Evolutionary conservation across 1,140 invertebrate species (phyloP).

Genomic region (Himalopsyche phryganea): DNA sequence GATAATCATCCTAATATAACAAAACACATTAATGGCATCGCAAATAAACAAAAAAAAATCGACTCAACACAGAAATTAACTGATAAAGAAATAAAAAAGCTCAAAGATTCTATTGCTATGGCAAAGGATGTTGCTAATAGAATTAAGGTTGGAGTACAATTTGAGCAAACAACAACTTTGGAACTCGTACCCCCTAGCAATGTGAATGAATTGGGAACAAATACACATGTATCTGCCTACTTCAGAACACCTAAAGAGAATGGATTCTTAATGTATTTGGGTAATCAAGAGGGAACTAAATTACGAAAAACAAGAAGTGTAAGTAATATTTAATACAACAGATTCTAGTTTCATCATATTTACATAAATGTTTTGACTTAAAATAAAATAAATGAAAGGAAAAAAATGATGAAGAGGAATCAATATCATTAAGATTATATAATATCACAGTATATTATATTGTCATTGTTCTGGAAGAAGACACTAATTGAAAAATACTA

Average conservation of each 20-base stretch:
- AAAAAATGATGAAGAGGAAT: too few relatives aligned
- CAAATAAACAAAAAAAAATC: slow-evolving; percentile 55
- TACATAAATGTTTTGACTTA: background rate
- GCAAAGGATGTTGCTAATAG: slow-evolving; percentile 72
- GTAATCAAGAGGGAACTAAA: slow-evolving; percentile 76
- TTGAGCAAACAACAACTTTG: slow-evolving; percentile 77
- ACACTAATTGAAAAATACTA: too few relatives aligned
- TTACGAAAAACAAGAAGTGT: slow-evolving; percentile 62
- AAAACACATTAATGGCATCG: slow-evolving; percentile 56
- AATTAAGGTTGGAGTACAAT: slow-evolving; percentile 78
- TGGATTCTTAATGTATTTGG: slow-evolving; percentile 85
- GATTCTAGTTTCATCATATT: slow-evolving; percentile 15
- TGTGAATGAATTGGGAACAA: slow-evolving; percentile 76
- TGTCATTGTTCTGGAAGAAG: too few relatives aligned
- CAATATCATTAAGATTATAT: too few relatives aligned
- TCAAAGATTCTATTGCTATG: slow-evolving; percentile 74
- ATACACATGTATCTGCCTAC: slow-evolving; percentile 81
- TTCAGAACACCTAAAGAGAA: slow-evolving; percentile 77
- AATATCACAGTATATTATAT: too few relatives aligned
- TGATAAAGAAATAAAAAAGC: slow-evolving; percentile 65
- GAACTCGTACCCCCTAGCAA: slow-evolving; percentile 82
- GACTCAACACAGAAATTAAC: slow-evolving; percentile 58
- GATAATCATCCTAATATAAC: slow-evolving; percentile 62
- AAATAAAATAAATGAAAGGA: slow-evolving; percentile 1
- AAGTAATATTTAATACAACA: slow-evolving; percentile 37